These are phyloP conservation scores for Luscinia luscinia DNA, from an alignment of 2,797 vertebrate genomes.

Conservation along the genomic window DNA sequence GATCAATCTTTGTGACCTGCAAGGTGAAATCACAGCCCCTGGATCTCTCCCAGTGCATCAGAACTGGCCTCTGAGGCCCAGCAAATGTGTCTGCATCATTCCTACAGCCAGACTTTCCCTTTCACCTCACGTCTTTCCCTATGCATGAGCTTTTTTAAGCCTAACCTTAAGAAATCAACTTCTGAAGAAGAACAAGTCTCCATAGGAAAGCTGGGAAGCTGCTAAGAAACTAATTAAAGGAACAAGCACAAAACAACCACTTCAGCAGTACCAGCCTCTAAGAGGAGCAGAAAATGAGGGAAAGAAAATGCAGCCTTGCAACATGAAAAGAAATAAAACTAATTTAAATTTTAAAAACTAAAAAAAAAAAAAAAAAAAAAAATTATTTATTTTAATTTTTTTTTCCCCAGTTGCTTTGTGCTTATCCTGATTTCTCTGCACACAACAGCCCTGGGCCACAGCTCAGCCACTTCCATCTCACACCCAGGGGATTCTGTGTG, in stretches of 20 bases:
- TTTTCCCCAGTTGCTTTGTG: neutral
- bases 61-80: neutral
- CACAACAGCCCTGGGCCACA: neutral
- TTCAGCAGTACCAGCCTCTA: constrained; percentile 8
- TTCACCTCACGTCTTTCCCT: neutral
- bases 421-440: constrained; percentile 3
- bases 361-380: too few species aligned
- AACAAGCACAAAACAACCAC: constrained; percentile 23
- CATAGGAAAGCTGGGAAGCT: constrained; percentile 22
- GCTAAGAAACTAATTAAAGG: constrained; percentile 54
- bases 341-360: constrained; percentile 13
- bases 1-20: neutral
- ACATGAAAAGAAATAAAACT: constrained; percentile 49
- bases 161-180: constrained; percentile 34
- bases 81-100: neutral
- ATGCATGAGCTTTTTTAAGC: constrained; percentile 8
- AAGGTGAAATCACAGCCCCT: neutral
- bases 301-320: neutral
- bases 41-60: neutral
- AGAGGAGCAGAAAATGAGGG: neutral
- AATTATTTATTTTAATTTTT: neutral
- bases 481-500: neutral
- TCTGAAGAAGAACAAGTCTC: constrained; percentile 28
- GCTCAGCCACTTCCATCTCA: neutral
- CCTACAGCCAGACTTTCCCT: neutral